Evolutionary conservation across 2,888 invertebrate genomes (phyloP).

Genomic region (Apamea crenata): DNA sequence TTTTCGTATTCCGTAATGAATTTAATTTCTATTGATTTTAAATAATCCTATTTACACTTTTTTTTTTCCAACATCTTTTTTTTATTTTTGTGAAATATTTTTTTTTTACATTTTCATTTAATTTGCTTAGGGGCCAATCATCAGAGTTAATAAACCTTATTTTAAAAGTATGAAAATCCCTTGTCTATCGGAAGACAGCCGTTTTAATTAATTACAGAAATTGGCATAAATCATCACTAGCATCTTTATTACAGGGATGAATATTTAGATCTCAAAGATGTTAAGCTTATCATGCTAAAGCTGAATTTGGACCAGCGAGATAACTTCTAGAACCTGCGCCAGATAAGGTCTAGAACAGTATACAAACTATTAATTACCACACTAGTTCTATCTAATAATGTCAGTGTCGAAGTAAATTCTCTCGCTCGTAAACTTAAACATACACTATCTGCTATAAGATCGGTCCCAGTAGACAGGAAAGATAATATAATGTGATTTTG

Average conservation of each 20-base stretch:
- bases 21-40: constrained; percentile 55
- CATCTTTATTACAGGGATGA: constrained; percentile 37
- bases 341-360: constrained; percentile 42
- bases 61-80: constrained; percentile 49
- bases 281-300: constrained; percentile 37
- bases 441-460: constrained; percentile 45
- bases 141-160: constrained; percentile 46
- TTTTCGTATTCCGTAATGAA: constrained; percentile 37
- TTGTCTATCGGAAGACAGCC: constrained; percentile 58
- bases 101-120: constrained; percentile 45
- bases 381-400: constrained; percentile 41
- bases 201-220: constrained; percentile 56
- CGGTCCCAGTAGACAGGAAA: constrained; percentile 46
- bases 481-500: constrained; percentile 67
- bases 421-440: constrained; percentile 41
- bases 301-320: constrained; percentile 52
- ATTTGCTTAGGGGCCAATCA: constrained; percentile 46
- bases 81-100: constrained; percentile 44
- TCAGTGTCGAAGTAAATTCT: constrained; percentile 43
- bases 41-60: constrained; percentile 64
- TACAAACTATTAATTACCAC: constrained; percentile 45
- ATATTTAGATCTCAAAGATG: constrained; percentile 40
- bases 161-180: constrained; percentile 55
- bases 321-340: constrained; percentile 30
- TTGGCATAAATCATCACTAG: constrained; percentile 46